Conservation (phyloP, 2,888 invertebrate genomes). For the Escarpia spicata region DNA sequence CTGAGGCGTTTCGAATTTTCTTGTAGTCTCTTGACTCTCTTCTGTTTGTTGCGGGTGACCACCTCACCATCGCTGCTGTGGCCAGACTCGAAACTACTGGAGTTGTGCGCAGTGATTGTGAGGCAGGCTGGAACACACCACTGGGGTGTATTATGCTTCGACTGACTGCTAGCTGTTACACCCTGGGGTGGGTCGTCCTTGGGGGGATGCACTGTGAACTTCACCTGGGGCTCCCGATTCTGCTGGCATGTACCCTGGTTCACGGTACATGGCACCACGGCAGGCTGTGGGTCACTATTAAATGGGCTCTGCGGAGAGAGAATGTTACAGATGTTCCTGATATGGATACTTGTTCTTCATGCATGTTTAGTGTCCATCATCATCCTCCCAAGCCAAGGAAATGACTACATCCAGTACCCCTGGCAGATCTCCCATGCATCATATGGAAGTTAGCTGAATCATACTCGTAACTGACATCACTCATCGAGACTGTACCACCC, state of each 20-base stretch:
- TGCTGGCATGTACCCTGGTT: background rate
- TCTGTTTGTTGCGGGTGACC: background rate
- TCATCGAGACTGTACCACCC: no score
- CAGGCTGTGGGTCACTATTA: background rate
- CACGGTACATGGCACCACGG: background rate
- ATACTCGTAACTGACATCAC: no score
- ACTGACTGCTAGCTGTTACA: no score
- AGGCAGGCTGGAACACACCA: background rate
- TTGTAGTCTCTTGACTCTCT: background rate
- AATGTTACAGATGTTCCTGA: background rate
- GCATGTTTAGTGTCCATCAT: background rate
- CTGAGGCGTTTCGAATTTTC: background rate
- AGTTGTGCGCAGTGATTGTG: background rate
- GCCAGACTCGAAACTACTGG: background rate
- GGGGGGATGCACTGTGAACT: no score
- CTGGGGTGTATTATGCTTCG: background rate
- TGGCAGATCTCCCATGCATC: no score
- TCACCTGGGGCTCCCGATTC: background rate
- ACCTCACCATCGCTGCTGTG: background rate
- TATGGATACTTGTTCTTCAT: background rate
- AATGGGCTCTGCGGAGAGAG: background rate
- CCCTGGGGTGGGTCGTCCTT: no score
- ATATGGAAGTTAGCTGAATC: no score
- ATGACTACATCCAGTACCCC: no score
- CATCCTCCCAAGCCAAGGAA: no score